These are phyloP conservation scores for Mythimna vitellina DNA, from an alignment of 2,888 invertebrate species.

Conservation along the genomic window DNA sequence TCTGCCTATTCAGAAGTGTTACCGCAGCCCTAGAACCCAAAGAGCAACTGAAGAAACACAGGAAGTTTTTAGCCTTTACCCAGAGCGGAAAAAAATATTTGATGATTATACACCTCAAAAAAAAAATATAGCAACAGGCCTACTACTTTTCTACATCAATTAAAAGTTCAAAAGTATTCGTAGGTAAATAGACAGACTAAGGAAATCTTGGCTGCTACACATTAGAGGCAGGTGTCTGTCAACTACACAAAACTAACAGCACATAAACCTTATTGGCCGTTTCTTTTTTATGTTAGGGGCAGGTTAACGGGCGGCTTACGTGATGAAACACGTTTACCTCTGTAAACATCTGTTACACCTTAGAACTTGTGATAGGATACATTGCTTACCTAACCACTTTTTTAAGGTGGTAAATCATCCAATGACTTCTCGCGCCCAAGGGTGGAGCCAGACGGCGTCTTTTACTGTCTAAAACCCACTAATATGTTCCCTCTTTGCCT, in stretches of 20 bases:
- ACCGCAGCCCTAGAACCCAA: too few species aligned
- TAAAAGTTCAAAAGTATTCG: neutral
- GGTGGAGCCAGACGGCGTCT: too few species aligned
- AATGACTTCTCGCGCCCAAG: too few species aligned
- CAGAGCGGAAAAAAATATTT: neutral
- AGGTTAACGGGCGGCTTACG: constrained; percentile 15
- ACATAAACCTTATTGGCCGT: constrained; percentile 23
- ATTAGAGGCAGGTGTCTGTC: neutral
- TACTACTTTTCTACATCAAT: neutral
- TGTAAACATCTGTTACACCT: constrained; percentile 26
- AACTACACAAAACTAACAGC: constrained; percentile 6
- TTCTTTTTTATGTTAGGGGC: constrained; percentile 22
- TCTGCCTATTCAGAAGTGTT: too few species aligned
- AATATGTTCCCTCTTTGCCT: too few species aligned
- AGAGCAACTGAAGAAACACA: too few species aligned
- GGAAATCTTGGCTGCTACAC: neutral
- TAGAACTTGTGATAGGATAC: neutral
- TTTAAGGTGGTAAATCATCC: neutral
- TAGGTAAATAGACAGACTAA: neutral
- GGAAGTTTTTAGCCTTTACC: too few species aligned
- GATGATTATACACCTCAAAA: neutral
- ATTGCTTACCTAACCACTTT: neutral
- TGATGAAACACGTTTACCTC: constrained; percentile 1
- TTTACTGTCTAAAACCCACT: too few species aligned
- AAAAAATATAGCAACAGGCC: neutral